These are phyloP conservation scores for Atherinomorus stipes DNA, from an alignment of 2,113 vertebrate species.

Conservation along the genomic window DNA sequence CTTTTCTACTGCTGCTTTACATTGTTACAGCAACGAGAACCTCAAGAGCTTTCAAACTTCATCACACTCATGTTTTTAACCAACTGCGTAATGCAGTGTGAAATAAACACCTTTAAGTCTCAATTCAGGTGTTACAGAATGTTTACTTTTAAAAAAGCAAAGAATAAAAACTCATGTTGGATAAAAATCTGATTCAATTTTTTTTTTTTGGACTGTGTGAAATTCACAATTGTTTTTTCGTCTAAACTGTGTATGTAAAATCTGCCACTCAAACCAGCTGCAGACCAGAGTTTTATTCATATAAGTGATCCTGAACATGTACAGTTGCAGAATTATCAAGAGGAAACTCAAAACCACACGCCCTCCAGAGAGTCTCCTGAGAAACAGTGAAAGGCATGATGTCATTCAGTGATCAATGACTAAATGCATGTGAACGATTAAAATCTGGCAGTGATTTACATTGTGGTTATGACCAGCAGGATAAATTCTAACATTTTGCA, in stretches of 20 bases:
- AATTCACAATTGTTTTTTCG: not conserved
- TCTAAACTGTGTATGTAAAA: not conserved
- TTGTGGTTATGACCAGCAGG: not conserved
- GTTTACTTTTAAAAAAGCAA: not conserved
- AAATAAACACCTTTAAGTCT: slow-evolving; percentile 2
- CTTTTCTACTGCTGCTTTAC: slow-evolving; percentile 4
- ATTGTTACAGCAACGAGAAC: not conserved
- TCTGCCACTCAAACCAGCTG: not conserved
- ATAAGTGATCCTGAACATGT: not conserved
- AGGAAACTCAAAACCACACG: slow-evolving; percentile 12
- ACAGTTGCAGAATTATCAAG: slow-evolving; percentile 4
- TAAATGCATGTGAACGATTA: slow-evolving; percentile 5
- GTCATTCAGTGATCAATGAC: slow-evolving; percentile 33
- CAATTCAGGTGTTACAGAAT: not conserved
- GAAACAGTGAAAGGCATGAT: slow-evolving; percentile 28
- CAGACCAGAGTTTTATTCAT: not conserved
- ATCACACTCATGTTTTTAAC: slow-evolving; percentile 3
- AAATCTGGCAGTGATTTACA: not conserved
- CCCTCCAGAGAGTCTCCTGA: slow-evolving; percentile 20
- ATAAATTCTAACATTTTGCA: not conserved
- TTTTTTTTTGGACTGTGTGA: not conserved
- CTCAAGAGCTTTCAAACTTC: not conserved
- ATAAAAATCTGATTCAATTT: not conserved
- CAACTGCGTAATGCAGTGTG: not conserved
- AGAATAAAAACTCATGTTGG: not conserved